phyloP scores from a whole-genome alignment of 2,888 invertebrate genomes.

The Venusia cambrica region DNA sequence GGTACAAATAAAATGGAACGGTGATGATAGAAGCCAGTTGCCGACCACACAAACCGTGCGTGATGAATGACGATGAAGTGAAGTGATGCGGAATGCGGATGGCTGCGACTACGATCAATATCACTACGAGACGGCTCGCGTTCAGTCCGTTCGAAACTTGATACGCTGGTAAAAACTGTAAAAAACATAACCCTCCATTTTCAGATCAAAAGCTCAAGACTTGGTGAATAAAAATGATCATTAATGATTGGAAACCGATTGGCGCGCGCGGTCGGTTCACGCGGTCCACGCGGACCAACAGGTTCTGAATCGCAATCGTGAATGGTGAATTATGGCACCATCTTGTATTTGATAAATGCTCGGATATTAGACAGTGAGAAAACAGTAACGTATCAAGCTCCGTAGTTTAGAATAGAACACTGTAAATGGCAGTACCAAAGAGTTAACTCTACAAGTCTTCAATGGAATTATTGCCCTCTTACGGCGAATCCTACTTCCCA shows the following conservation, averaged over 20 bases:
- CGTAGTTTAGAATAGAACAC: slow-evolving; percentile 49
- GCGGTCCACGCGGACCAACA: too few relatives aligned
- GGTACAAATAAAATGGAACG: too few relatives aligned
- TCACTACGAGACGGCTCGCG: slow-evolving; percentile 56
- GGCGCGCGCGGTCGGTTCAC: too few relatives aligned
- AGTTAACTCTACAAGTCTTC: slow-evolving; percentile 73
- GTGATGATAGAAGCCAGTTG: slow-evolving; percentile 50
- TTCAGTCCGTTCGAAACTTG: slow-evolving; percentile 49
- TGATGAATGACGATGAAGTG: slow-evolving; percentile 67
- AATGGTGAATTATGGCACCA: too few relatives aligned
- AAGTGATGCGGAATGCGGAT: slow-evolving; percentile 71
- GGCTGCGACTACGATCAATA: slow-evolving; percentile 47
- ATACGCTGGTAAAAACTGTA: too few relatives aligned
- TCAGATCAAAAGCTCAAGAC: too few relatives aligned
- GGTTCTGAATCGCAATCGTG: too few relatives aligned
- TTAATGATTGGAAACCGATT: too few relatives aligned
- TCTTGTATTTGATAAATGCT: too few relatives aligned
- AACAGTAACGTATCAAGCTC: slow-evolving; percentile 28
- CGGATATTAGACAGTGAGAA: background rate
- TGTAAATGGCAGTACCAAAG: slow-evolving; percentile 72
- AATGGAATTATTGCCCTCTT: slow-evolving; percentile 70
- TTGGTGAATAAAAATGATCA: too few relatives aligned
- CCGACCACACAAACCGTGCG: slow-evolving; percentile 73
- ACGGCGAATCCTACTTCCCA: slow-evolving; percentile 36
- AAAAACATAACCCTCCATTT: too few relatives aligned